phyloP scores from a whole-genome alignment of 2,113 vertebrate species.

The Vireo altiloquus region DNA sequence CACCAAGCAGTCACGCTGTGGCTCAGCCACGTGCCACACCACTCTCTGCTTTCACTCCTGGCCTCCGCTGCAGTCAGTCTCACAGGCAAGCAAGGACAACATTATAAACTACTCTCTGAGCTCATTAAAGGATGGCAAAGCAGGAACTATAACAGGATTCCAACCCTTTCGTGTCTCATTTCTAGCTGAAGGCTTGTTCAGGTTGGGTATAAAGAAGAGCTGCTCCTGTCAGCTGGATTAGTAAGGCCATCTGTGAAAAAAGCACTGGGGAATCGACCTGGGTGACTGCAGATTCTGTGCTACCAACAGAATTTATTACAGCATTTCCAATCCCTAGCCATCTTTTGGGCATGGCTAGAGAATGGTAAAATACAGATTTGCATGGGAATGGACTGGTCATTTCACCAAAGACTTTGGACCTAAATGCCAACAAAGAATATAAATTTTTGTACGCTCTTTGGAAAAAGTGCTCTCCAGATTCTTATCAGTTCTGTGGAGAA shows the following conservation, averaged over 20 bases:
- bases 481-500: background rate
- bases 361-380: background rate
- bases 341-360: background rate
- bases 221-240: constrained; percentile 9
- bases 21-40: background rate
- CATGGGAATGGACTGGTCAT: too few relatives aligned
- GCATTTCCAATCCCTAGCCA: background rate
- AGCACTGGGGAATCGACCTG: fast-evolving
- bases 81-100: background rate
- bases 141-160: background rate
- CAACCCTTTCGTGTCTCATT: background rate
- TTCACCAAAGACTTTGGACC: background rate
- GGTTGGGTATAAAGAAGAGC: background rate
- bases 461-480: background rate
- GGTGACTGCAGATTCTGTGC: background rate
- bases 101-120: background rate
- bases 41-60: background rate
- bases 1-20: background rate
- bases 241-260: background rate
- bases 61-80: background rate
- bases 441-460: background rate
- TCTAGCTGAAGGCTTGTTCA: background rate
- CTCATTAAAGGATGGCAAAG: constrained; percentile 13
- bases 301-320: background rate
- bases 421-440: background rate